Evolutionary conservation across 2,888 invertebrate genomes (phyloP).

Genomic region (Dasysyrphus albostriatus): DNA sequence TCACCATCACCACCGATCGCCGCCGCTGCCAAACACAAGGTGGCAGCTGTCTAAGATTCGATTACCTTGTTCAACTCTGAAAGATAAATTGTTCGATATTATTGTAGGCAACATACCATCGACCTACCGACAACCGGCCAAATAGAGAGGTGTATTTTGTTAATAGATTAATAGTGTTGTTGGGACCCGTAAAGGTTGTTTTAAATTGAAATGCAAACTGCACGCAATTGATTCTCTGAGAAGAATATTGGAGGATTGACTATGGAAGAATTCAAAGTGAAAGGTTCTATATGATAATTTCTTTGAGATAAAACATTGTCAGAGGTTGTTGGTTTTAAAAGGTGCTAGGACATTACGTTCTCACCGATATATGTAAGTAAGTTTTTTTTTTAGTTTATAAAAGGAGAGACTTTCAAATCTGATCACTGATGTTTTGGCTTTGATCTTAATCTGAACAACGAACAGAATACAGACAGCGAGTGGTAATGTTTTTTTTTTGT

Average conservation of each 20-base stretch:
- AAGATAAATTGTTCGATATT: conserved; percentile 39
- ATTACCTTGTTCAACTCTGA: conserved; percentile 33
- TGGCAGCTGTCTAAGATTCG: conserved; percentile 44
- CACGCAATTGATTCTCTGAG: conserved; percentile 47
- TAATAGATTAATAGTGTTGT: conserved; percentile 68
- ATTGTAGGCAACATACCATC: conserved; percentile 15
- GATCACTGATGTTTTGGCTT: neutral
- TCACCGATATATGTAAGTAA: neutral
- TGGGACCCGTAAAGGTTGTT: conserved; percentile 30
- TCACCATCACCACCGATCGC: conserved; percentile 31
- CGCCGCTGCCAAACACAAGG: neutral
- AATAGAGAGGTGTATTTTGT: conserved; percentile 62
- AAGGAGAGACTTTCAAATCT: neutral
- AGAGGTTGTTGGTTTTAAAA: neutral
- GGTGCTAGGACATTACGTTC: conserved; percentile 2
- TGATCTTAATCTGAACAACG: neutral
- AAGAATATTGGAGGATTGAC: neutral
- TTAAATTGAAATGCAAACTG: conserved; percentile 59
- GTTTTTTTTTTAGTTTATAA: neutral
- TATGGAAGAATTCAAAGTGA: neutral
- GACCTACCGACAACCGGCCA: neutral
- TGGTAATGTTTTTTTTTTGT: no score
- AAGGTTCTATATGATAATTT: neutral
- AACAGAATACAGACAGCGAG: neutral
- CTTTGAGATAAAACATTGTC: conserved; percentile 1